Base-by-base conservation (phyloP, 2,797 vertebrate genomes). In the Adrianichthys oophorus region DNA sequence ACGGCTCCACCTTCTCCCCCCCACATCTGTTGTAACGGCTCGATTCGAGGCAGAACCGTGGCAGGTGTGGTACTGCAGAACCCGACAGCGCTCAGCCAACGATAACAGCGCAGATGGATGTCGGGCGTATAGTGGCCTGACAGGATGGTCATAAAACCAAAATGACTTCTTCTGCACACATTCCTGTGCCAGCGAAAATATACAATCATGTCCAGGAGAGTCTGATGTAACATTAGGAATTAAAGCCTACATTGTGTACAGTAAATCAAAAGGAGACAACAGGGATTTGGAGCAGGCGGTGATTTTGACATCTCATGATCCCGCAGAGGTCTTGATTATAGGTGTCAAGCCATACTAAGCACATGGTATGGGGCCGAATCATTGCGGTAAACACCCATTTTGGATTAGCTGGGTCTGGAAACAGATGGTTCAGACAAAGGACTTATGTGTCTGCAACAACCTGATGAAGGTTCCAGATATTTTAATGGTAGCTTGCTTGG, bases 61-160 rank as follows among this genome's bases (percentile, higher is more conserved):
- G 51, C 29, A 52, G 10, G 51, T 29, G 51, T 71, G 70, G 56
- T 61, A 80, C 84, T 84, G 81, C 86, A 85, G 70, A 43, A 59
- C 41, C 16, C 2, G 59, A 44, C 45, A 65, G 64, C 61, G 48
- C 64, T n/a, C 51, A n/a, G 78, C 85, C 85, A 88, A 87, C 68
- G 78, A 85, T 72, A 87, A 83, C 80, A 89, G 54, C 59, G 29
- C 29, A 41, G 48, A 49, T 55, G 48, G 41, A 54, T 48, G 17
- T 24, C 41, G 5, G 41, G 44, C 15, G 60, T 76, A 75, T 83
- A 81, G 66, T 59, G 73, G 45, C 69, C 16, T 29, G 26, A 86
- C 87, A 83, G 80, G 87, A 88, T 85, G 72, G 77, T 86, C 83
- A 86, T 88, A 81, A 90, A 88, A 80, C 81, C 59, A 80, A 52